phyloP scores from a whole-genome alignment of 2,797 vertebrate genomes.

The Pangasius larnaudii region DNA sequence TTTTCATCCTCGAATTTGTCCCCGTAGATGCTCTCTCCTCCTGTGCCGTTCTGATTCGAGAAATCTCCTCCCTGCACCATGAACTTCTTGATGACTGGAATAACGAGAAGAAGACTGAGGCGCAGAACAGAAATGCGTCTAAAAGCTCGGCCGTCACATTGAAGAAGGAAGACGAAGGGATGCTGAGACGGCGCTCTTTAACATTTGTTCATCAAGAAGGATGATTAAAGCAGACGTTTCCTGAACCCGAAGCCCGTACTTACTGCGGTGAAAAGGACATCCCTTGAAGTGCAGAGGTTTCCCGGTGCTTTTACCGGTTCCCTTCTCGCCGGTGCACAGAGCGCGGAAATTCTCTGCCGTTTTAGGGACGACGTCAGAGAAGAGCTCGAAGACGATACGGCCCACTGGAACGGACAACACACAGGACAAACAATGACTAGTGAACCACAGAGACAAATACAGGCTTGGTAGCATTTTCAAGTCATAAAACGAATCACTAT shows the following conservation, averaged over 20 bases:
- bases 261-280: slow-evolving; percentile 96
- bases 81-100: slow-evolving; percentile 93
- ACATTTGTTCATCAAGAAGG: background rate
- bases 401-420: slow-evolving; percentile 74
- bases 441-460: background rate
- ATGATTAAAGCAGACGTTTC: no score
- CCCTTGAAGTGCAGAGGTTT: slow-evolving; percentile 95
- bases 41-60: slow-evolving; percentile 95
- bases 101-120: background rate
- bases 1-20: slow-evolving; percentile 99
- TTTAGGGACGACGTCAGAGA: slow-evolving; percentile 91
- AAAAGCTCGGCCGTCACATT: background rate
- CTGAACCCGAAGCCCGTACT: slow-evolving; percentile 51
- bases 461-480: background rate
- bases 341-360: slow-evolving; percentile 96
- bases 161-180: background rate
- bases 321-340: slow-evolving; percentile 94
- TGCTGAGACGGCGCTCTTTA: background rate
- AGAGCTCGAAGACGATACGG: slow-evolving; percentile 90
- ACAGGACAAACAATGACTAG: no score
- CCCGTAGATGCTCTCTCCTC: slow-evolving; percentile 98
- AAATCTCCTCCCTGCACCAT: slow-evolving; percentile 98
- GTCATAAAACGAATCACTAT: no score
- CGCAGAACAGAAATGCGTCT: background rate
- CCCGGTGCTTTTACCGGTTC: slow-evolving; percentile 84